phyloP scores from a whole-genome alignment of 2,113 vertebrate species.

The Butorides virescens region DNA sequence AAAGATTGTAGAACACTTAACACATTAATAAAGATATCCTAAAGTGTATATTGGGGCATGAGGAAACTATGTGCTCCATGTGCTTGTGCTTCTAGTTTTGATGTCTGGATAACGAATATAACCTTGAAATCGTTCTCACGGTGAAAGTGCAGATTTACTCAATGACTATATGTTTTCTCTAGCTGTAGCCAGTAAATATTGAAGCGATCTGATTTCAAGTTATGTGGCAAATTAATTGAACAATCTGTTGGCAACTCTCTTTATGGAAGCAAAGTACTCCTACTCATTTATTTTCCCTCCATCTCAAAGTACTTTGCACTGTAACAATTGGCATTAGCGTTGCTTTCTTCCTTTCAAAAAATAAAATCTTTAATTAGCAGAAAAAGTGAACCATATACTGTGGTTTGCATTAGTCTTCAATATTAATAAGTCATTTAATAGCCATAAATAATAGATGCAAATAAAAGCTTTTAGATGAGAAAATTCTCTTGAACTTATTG shows the following conservation, averaged over 20 bases:
- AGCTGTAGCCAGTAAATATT: not conserved
- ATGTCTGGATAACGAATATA: not conserved
- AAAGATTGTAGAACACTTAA: not conserved
- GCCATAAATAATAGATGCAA: constrained; percentile 34
- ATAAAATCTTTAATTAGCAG: not conserved
- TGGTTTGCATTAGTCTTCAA: constrained; percentile 1
- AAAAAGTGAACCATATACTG: not conserved
- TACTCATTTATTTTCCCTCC: not conserved
- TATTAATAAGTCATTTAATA: not conserved
- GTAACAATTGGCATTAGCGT: not conserved
- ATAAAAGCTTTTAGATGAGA: not conserved
- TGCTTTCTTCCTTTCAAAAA: constrained; percentile 13
- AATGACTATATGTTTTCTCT: not conserved
- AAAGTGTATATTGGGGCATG: not conserved
- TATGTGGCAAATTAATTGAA: not conserved
- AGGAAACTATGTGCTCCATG: not conserved
- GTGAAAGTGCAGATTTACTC: not conserved
- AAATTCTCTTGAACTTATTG: not conserved
- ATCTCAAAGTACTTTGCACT: not conserved
- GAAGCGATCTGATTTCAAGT: not conserved
- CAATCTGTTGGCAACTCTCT: not conserved
- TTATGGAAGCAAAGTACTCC: not conserved
- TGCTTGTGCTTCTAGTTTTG: not conserved
- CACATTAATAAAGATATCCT: not conserved
- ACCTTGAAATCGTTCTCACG: not conserved